phyloP scores from a whole-genome alignment of 2,797 vertebrate species.

The Erithacus rubecula region DNA sequence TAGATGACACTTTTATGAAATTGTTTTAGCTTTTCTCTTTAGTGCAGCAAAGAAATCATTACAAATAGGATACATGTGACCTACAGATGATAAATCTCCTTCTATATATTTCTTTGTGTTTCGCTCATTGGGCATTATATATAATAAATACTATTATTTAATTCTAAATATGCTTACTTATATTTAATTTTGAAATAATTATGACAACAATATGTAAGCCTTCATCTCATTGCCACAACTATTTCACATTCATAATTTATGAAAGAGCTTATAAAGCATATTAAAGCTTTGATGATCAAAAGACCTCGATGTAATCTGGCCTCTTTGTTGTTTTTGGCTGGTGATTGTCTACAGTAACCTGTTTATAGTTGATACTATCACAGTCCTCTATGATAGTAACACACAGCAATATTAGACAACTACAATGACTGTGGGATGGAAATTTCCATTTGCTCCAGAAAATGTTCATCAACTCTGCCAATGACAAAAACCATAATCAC shows the following conservation, averaged over 20 bases:
- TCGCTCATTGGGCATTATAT: constrained; percentile 21
- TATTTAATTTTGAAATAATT: constrained; percentile 71
- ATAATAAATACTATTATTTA: constrained; percentile 46
- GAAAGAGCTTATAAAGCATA: constrained; percentile 40
- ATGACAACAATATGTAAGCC: constrained; percentile 43
- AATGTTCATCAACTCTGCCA: neutral
- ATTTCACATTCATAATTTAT: constrained; percentile 69
- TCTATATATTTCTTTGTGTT: constrained; percentile 52
- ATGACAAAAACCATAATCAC: constrained; percentile 12
- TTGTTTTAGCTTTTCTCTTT: constrained; percentile 40
- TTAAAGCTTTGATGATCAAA: constrained; percentile 63
- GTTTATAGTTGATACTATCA: neutral
- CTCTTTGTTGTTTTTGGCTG: constrained; percentile 48
- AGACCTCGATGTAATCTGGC: constrained; percentile 26
- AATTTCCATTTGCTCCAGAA: constrained; percentile 21
- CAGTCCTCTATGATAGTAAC: neutral
- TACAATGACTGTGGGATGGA: neutral
- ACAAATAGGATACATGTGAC: constrained; percentile 47
- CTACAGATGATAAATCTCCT: constrained; percentile 54
- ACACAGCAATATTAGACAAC: neutral
- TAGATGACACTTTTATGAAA: constrained; percentile 7
- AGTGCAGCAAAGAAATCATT: constrained; percentile 49
- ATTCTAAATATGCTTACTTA: constrained; percentile 59
- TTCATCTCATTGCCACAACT: constrained; percentile 45
- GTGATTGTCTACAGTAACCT: constrained; percentile 20